Percentiles rank a stretch among this genome's conserved stretches.
These are phyloP conservation scores for Ceraclea dissimilis DNA, from an alignment of 2,888 invertebrate genomes.

Conservation along the genomic window DNA sequence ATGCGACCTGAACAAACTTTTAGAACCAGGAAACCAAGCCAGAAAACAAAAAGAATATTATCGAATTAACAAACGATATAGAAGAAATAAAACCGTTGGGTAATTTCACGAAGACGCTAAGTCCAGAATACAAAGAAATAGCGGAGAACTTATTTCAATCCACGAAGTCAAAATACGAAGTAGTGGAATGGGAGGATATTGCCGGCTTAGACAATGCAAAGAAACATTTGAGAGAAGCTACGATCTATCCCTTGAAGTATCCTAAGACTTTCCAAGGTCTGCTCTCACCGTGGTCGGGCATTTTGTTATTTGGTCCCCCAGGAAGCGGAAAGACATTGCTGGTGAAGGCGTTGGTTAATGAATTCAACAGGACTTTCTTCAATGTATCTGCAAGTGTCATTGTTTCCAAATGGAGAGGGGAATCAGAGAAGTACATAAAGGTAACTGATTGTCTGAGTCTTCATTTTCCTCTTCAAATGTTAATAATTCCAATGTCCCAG, in stretches of 20 bases:
- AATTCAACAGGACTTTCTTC: slow-evolving; percentile 78
- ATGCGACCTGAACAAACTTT: no score
- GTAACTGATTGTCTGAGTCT: slow-evolving; percentile 41
- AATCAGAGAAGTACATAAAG: slow-evolving; percentile 88
- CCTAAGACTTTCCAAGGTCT: slow-evolving; percentile 63
- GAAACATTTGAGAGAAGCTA: slow-evolving; percentile 74
- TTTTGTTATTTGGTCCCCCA: slow-evolving; percentile 55
- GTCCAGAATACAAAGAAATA: slow-evolving; percentile 56
- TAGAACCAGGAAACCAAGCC: background rate
- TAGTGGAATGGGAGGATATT: slow-evolving; percentile 74
- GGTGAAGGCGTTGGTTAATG: slow-evolving; percentile 81
- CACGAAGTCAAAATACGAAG: slow-evolving; percentile 52
- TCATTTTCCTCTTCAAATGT: no score
- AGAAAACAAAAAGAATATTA: background rate
- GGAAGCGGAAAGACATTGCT: slow-evolving; percentile 86
- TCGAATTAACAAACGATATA: no score
- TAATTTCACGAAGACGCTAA: slow-evolving; percentile 31
- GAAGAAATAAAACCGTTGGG: slow-evolving; percentile 30
- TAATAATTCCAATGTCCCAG: no score
- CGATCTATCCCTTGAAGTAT: slow-evolving; percentile 67
- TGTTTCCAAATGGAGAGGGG: slow-evolving; percentile 94
- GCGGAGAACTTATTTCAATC: slow-evolving; percentile 60
- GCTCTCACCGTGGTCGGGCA: slow-evolving; percentile 77
- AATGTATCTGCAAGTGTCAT: slow-evolving; percentile 84
- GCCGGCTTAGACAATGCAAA: slow-evolving; percentile 63